phyloP scores from a whole-genome alignment of 2,888 invertebrate genomes.

The Andrena trimmerana region DNA sequence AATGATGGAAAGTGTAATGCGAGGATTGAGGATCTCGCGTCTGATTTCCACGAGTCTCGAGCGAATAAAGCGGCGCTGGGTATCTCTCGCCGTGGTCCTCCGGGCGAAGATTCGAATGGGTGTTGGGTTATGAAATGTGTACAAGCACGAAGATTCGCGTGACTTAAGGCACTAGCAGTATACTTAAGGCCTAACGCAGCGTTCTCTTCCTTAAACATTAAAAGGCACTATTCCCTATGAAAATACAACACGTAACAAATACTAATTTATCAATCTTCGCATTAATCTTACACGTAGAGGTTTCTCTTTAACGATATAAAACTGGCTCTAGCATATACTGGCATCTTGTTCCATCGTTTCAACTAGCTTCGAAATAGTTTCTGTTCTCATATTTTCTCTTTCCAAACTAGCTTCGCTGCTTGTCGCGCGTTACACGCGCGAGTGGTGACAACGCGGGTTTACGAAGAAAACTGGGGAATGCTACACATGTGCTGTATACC shows the following conservation, averaged over 20 bases:
- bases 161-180: slow-evolving; percentile 83
- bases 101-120: slow-evolving; percentile 66
- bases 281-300: slow-evolving; percentile 72
- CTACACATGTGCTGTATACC: slow-evolving; percentile 31
- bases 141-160: slow-evolving; percentile 75
- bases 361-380: slow-evolving; percentile 61
- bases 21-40: slow-evolving; percentile 9
- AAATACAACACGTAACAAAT: slow-evolving; percentile 76
- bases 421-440: slow-evolving; percentile 46
- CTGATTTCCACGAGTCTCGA: slow-evolving; percentile 22
- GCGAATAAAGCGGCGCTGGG: slow-evolving; percentile 40
- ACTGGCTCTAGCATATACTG: slow-evolving; percentile 83
- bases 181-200: slow-evolving; percentile 79
- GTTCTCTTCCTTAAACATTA: slow-evolving; percentile 75
- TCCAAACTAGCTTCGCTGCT: slow-evolving; percentile 54
- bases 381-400: not conserved
- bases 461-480: slow-evolving; percentile 54
- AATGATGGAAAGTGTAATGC: not conserved
- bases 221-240: slow-evolving; percentile 83
- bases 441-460: slow-evolving; percentile 42
- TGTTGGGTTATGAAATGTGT: slow-evolving; percentile 67
- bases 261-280: slow-evolving; percentile 69
- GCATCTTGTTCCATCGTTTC: slow-evolving; percentile 77
- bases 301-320: slow-evolving; percentile 77
- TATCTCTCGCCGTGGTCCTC: slow-evolving; percentile 59